A percentile compares a stretch with the other conserved stretches of the same genome.
phyloP scores from a whole-genome alignment of 2,888 invertebrate species.

The Parnassius orleans region DNA sequence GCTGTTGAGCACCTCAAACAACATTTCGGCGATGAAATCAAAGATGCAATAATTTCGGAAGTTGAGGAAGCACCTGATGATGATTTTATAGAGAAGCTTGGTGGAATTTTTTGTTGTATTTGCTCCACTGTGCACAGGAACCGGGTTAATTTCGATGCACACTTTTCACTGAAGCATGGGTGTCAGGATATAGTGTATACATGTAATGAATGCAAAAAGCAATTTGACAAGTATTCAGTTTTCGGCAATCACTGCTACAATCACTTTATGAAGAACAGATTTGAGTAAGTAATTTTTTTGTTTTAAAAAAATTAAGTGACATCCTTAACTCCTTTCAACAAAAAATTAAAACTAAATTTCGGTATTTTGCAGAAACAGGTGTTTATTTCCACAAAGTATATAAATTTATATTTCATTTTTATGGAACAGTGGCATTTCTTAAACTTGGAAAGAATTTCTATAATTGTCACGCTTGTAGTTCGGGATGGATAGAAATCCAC shows the following conservation, averaged over 20 bases:
- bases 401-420: too few species aligned
- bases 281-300: slow-evolving; percentile 49
- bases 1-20: slow-evolving; percentile 54
- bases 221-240: slow-evolving; percentile 74
- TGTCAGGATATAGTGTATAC: slow-evolving; percentile 67
- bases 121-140: slow-evolving; percentile 75
- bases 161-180: slow-evolving; percentile 69
- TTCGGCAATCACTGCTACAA: slow-evolving; percentile 80
- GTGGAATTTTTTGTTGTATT: slow-evolving; percentile 76
- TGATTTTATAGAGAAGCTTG: slow-evolving; percentile 62
- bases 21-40: slow-evolving; percentile 53
- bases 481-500: too few species aligned
- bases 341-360: too few species aligned
- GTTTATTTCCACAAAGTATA: too few species aligned
- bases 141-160: slow-evolving; percentile 75
- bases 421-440: too few species aligned
- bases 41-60: slow-evolving; percentile 50
- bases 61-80: slow-evolving; percentile 37
- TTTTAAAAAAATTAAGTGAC: too few species aligned
- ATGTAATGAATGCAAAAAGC: slow-evolving; percentile 80
- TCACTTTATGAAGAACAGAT: slow-evolving; percentile 66
- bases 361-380: too few species aligned
- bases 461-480: too few species aligned
- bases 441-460: too few species aligned
- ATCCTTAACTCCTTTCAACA: too few species aligned